Conservation (phyloP, 1,140 invertebrate species). For the Drosophila dunni region DNA sequence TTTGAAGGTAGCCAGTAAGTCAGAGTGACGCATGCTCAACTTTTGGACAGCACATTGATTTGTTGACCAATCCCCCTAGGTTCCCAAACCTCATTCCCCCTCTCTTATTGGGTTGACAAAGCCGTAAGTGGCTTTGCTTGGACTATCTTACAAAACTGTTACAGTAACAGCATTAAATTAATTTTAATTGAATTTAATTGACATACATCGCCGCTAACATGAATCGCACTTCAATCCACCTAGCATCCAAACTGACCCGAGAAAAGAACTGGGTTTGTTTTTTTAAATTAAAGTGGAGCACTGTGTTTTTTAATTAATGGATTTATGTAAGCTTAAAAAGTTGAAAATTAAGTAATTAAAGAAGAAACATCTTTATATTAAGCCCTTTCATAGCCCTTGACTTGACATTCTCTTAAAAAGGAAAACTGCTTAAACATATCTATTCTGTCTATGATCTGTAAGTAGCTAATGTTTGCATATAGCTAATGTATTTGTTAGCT, state of each 20-base stretch:
- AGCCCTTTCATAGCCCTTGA: too few relatives aligned
- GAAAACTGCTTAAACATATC: constrained; percentile 6
- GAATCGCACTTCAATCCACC: constrained; percentile 13
- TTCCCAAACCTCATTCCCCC: not conserved
- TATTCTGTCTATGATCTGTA: not conserved
- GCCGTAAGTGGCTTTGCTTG: constrained; percentile 42
- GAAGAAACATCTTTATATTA: too few relatives aligned
- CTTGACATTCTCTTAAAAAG: not conserved
- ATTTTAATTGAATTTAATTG: constrained; percentile 76
- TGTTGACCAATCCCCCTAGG: not conserved
- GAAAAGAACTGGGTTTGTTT: constrained; percentile 5
- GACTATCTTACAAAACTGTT: constrained; percentile 19
- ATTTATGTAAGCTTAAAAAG: too few relatives aligned
- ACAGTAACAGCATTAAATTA: constrained; percentile 67
- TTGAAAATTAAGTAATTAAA: too few relatives aligned
- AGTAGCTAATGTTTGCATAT: constrained; percentile 4
- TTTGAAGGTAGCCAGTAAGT: constrained; percentile 18
- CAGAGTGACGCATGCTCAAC: constrained; percentile 9
- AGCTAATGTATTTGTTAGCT: constrained; percentile 18
- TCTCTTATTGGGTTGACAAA: constrained; percentile 13
- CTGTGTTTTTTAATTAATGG: too few relatives aligned
- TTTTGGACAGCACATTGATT: constrained; percentile 15
- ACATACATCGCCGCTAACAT: constrained; percentile 28
- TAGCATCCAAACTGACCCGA: constrained; percentile 8
- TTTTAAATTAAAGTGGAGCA: constrained; percentile 14